phyloP scores from a whole-genome alignment of 2,888 invertebrate genomes.

The Slavum lentiscoides region DNA sequence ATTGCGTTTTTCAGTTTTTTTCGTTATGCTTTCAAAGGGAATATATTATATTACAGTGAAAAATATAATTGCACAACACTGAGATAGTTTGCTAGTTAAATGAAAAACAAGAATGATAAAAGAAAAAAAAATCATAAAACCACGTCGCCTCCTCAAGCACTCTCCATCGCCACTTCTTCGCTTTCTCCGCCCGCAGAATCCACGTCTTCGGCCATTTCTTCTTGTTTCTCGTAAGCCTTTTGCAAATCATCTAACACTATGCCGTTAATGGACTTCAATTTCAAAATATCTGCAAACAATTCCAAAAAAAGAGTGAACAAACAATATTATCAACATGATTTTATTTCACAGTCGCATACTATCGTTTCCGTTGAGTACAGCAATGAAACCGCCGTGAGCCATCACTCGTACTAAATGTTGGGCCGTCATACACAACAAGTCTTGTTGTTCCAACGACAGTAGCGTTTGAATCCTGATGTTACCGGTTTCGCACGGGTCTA shows the following conservation, averaged over 20 bases:
- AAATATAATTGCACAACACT: no score
- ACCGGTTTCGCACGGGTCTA: slow-evolving; percentile 89
- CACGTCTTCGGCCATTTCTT: slow-evolving; percentile 71
- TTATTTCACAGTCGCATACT: slow-evolving; percentile 59
- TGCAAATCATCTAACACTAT: slow-evolving; percentile 95
- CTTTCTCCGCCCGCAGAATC: slow-evolving; percentile 65
- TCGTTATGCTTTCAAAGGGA: no score
- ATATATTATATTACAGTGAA: no score
- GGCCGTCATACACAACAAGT: slow-evolving; percentile 89
- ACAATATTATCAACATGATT: not conserved
- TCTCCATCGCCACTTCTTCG: slow-evolving; percentile 60
- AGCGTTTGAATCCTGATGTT: slow-evolving; percentile 87
- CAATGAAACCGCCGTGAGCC: slow-evolving; percentile 90
- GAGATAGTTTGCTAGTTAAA: not conserved
- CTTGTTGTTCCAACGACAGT: slow-evolving; percentile 88
- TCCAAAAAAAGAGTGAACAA: not conserved
- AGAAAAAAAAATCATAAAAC: not conserved
- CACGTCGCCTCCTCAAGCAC: not conserved
- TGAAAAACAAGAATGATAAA: not conserved
- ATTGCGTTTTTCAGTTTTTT: not conserved
- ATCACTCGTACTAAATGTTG: slow-evolving; percentile 90
- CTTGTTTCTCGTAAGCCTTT: slow-evolving; percentile 84
- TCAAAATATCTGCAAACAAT: slow-evolving; percentile 59
- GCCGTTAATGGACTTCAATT: slow-evolving; percentile 68
- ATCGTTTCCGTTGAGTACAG: slow-evolving; percentile 72